These are phyloP conservation scores for Isaurus tuberculatus DNA, from an alignment of 92 coral and sea anemone species.

Conservation along the genomic window DNA sequence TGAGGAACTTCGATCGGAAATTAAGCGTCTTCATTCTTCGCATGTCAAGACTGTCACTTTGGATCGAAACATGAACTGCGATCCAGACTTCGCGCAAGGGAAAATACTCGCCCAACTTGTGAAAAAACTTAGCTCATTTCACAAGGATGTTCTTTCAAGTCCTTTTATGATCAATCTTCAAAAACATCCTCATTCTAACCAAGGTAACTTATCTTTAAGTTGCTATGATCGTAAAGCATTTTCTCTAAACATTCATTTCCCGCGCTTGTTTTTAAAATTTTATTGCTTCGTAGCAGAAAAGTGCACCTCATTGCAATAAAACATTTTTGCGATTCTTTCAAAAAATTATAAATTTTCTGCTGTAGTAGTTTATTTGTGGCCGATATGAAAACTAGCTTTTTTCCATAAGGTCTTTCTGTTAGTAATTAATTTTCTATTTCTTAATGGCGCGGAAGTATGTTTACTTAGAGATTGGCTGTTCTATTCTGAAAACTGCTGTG, in stretches of 20 bases:
- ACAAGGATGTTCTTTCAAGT: constrained; percentile 66
- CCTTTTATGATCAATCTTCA: constrained; percentile 60
- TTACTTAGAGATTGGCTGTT: no score
- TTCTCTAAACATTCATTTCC: background rate
- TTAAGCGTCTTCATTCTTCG: constrained; percentile 50
- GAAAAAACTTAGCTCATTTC: constrained; percentile 66
- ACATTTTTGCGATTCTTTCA: background rate
- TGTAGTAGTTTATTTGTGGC: no score
- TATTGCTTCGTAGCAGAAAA: background rate
- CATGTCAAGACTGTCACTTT: background rate
- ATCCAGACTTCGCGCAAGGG: constrained; percentile 51
- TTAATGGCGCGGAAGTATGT: no score
- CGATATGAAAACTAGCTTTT: no score
- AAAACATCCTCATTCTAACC: constrained; percentile 54
- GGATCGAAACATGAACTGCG: background rate
- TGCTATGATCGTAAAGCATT: background rate
- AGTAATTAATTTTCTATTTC: no score
- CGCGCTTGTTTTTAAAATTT: constrained; percentile 38
- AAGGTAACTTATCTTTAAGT: constrained; percentile 56
- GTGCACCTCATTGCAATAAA: background rate
- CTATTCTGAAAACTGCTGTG: no score
- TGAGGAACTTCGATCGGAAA: constrained; percentile 71
- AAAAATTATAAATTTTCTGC: background rate
- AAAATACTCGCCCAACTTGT: constrained; percentile 51
- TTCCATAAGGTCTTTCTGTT: no score